Base-by-base conservation (phyloP, 2,888 invertebrate species). In the Anarsia innoxiella region DNA sequence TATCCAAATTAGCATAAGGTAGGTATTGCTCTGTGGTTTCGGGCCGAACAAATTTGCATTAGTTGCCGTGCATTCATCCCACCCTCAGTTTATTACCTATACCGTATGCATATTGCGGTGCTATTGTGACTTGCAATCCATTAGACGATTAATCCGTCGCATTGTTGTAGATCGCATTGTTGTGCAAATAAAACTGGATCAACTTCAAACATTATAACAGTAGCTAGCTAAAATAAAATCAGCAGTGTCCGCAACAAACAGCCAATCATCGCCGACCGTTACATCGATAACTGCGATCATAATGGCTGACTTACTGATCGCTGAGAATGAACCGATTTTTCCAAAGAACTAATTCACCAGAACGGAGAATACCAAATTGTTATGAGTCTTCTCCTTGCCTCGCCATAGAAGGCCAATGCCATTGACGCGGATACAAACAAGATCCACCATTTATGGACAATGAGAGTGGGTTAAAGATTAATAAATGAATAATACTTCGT, bases 71-170 rank as follows among this genome's bases (percentile, higher is more conserved):
- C 75, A 75, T 80, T 77, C 77, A 71, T 70, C 63, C 66, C 63
- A 78, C 80, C 82, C 82, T 70, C 67, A 46, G 60, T 71, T 72
- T 75, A 78, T 77, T 76, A 66, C 69, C 68, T 75, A 71, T 75
- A 77, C 67, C 64, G 68, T 75, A 72, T 75, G 77, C 78, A 77
- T 71, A 72, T 74, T 74, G 77, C 69, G 78, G 76, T 73, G 61
- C 56, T 59, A 76, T 76, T 74, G 73, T 79, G 57, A 67, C 66
- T n/a, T 61, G 64, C 69, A 69, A 75, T 68, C 78, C 80, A 82
- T 82, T 80, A 80, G 65, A 61, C 64, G 71, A 77, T 79, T 79
- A 80, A 77, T 70, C 66, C 65, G 48, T 55, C 46, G 56, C 59
- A 70, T 79, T 76, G 71, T 73, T 66, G 63, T n/a, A 46, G 48